phyloP scores from a whole-genome alignment of 2,888 invertebrate genomes.

The Lithophane semibrunnea region DNA sequence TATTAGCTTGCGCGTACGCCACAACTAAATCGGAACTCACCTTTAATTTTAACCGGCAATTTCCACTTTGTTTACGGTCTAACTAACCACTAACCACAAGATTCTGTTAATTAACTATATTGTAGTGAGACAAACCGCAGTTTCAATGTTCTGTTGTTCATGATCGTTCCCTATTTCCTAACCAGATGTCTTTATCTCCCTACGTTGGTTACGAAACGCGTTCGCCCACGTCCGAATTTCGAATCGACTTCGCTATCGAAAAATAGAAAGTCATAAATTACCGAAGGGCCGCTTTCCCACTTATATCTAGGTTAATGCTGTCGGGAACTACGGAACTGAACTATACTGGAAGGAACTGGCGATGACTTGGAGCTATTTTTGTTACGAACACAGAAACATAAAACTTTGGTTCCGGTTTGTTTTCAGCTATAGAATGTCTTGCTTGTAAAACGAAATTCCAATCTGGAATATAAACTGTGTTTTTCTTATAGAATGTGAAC shows the following conservation, averaged over 20 bases:
- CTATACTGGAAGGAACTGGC: conserved; percentile 65
- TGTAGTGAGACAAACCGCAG: conserved; percentile 40
- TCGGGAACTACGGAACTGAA: conserved; percentile 68
- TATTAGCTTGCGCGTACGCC: conserved; percentile 77
- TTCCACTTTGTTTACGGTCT: conserved; percentile 34
- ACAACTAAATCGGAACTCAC: conserved; percentile 60
- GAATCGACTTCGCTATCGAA: conserved; percentile 85
- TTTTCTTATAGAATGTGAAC: neutral
- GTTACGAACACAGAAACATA: conserved; percentile 42
- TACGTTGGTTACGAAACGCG: conserved; percentile 77
- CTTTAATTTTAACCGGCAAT: conserved; percentile 62
- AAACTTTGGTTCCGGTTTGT: conserved; percentile 58
- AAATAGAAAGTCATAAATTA: conserved; percentile 89
- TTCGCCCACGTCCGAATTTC: conserved; percentile 87
- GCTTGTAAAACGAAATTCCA: conserved; percentile 5
- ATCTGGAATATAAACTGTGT: neutral
- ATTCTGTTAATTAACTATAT: conserved; percentile 61
- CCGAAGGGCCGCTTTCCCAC: conserved; percentile 86
- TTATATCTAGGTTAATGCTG: conserved; percentile 83
- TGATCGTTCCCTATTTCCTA: conserved; percentile 56
- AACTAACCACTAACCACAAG: conserved; percentile 48
- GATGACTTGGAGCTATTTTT: conserved; percentile 60
- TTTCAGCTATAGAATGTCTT: conserved; percentile 21
- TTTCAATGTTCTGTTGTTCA: conserved; percentile 48
- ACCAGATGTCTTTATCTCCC: conserved; percentile 68